phyloP scores from a whole-genome alignment of 2,888 invertebrate genomes.

The Monopis laevigella region DNA sequence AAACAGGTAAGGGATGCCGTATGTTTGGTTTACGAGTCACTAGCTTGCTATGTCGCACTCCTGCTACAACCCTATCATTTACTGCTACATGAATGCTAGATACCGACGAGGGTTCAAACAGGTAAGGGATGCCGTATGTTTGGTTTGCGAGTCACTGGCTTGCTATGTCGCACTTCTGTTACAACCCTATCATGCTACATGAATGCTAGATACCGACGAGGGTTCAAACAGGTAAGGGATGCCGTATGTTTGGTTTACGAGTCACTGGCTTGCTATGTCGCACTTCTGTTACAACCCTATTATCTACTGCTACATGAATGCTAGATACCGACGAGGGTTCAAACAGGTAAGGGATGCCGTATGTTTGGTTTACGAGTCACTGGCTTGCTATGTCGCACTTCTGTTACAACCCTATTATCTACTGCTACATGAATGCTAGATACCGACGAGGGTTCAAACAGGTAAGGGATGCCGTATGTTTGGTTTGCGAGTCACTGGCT shows the following conservation, averaged over 20 bases:
- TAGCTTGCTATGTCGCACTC: too few relatives aligned
- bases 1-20: conserved; percentile 72
- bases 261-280: conserved; percentile 89
- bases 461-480: conserved; percentile 74
- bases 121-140: conserved; percentile 60
- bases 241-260: conserved; percentile 77
- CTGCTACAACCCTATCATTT: conserved; percentile 89
- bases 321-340: conserved; percentile 78
- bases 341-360: conserved; percentile 72
- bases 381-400: conserved; percentile 91
- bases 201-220: too few relatives aligned
- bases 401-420: conserved; percentile 89
- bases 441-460: conserved; percentile 74
- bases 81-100: conserved; percentile 86
- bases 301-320: conserved; percentile 89
- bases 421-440: conserved; percentile 86
- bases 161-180: conserved; percentile 80
- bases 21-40: conserved; percentile 33
- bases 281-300: conserved; percentile 84
- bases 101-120: conserved; percentile 66
- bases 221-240: conserved; percentile 54
- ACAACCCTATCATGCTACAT: conserved; percentile 79
- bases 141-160: conserved; percentile 76
- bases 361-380: conserved; percentile 81
- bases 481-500: conserved; percentile 86